Conservation (phyloP, 2,113 vertebrate species). For the Cochlearius cochlearius region DNA sequence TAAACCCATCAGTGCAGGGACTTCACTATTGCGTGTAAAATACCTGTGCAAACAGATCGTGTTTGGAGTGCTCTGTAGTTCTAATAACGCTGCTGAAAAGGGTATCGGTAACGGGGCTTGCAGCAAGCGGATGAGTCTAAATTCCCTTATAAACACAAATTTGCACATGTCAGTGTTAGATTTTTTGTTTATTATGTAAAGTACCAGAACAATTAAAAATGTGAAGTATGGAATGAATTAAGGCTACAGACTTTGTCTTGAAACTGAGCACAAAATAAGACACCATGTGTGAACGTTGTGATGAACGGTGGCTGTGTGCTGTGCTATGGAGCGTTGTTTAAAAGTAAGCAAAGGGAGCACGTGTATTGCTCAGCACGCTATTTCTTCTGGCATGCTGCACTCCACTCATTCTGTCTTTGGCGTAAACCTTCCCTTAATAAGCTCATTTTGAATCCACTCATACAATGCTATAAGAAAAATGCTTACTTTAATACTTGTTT, state of each 20-base stretch:
- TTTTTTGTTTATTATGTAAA: not conserved
- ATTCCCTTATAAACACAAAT: not conserved
- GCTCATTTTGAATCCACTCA: not conserved
- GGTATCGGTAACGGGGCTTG: not conserved
- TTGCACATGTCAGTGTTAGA: not conserved
- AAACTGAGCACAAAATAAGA: not conserved
- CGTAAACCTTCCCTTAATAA: not conserved
- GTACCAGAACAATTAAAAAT: not conserved
- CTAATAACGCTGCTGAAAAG: not conserved
- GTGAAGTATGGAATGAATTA: not conserved
- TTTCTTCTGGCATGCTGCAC: not conserved
- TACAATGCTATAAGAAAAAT: not conserved
- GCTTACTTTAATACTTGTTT: not conserved
- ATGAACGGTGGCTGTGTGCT: not conserved
- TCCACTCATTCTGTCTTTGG: not conserved
- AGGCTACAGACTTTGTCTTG: not conserved
- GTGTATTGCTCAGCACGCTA: fast-evolving
- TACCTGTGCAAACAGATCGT: not conserved
- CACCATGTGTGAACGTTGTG: fast-evolving
- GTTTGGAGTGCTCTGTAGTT: not conserved
- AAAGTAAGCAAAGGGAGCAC: not conserved
- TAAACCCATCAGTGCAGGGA: not conserved
- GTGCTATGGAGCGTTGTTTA: not conserved
- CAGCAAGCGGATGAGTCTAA: not conserved
- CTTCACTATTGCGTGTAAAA: not conserved